Base-by-base conservation (phyloP, 2,888 invertebrate species). In the Stenurella melanura region DNA sequence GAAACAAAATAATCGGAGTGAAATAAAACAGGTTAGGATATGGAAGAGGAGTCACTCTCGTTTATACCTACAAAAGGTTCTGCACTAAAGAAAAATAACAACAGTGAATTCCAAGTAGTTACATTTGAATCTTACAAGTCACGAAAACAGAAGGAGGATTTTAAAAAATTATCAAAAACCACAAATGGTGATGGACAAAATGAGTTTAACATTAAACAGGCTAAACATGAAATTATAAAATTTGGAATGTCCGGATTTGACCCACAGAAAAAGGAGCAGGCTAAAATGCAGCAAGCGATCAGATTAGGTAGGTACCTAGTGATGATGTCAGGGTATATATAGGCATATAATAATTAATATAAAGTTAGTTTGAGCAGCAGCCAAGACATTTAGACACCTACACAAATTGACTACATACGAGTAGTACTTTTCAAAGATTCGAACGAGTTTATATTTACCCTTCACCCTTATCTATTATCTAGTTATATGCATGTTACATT, bases 191-290 rank as follows among this genome's bases (percentile, higher is more conserved):
- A 77, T 69, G 56, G 30, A 17, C 54, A 73, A 21, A 70, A 74
- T 12, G 73, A 80, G 5, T 90, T 95, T 78, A 94, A 95, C 83
- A 92, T 97, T 84, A 95, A 95, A 83, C 93, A 91, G 85, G 94
- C 95, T 0, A 92, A 95, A 70, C 94, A 94, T 88, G 97, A 97
- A 87, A 92, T 97, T 5, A 92, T 96, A 9, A 96, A 95, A 86
- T 96, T 97, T 88, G 96, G 96, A 42, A 94, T 96, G 90, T 93
- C 93, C 30, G 96, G 96, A 71, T 93, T 96, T 73, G 92, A 93
- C 74, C 90, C 93, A 2, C 90, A 91, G 11, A 93, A 94, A 85
- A 95, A 95, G 85, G 92, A 93, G 83, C 93, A 95, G 87, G 96
- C 96, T n/a, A 95, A 95, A 90, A 92, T 95, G 60, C 93, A 94